phyloP scores from a whole-genome alignment of 2,113 vertebrate genomes.

The Elgaria multicarinata region DNA sequence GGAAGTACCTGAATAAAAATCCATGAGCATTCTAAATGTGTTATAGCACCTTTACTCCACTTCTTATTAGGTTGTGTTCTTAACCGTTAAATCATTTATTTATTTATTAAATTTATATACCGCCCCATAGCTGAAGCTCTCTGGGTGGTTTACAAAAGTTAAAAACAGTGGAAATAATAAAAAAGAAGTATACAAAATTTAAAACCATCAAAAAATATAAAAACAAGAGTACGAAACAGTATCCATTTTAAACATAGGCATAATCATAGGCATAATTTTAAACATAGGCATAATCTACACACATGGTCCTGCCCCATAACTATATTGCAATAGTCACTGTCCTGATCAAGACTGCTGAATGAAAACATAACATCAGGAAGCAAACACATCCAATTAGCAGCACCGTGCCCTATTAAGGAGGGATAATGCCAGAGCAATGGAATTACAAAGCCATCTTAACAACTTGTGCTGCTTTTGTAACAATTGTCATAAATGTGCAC shows the following conservation, averaged over 20 bases:
- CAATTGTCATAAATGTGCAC: background rate
- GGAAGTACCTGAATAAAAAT: background rate
- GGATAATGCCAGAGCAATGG: background rate
- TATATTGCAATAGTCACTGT: background rate
- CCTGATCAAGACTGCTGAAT: background rate
- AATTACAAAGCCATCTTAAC: background rate
- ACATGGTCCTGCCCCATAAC: background rate
- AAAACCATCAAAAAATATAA: no score
- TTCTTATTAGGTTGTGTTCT: background rate
- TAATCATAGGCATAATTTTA: no score
- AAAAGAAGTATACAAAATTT: no score
- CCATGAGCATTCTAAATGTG: background rate
- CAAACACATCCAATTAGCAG: slow-evolving; percentile 8
- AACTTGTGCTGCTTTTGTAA: background rate
- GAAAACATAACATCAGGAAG: background rate
- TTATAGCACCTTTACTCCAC: background rate
- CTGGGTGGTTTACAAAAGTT: no score
- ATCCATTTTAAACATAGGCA: no score
- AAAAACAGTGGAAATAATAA: no score
- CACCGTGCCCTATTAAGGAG: background rate
- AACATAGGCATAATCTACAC: background rate
- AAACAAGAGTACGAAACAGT: no score
- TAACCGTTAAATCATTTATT: no score
- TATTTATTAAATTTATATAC: no score
- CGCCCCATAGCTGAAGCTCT: no score